Evolutionary conservation across 2,797 vertebrate species (phyloP), one percentile per base, ranked within the genome.

Genomic region (Lemur catta): DNA sequence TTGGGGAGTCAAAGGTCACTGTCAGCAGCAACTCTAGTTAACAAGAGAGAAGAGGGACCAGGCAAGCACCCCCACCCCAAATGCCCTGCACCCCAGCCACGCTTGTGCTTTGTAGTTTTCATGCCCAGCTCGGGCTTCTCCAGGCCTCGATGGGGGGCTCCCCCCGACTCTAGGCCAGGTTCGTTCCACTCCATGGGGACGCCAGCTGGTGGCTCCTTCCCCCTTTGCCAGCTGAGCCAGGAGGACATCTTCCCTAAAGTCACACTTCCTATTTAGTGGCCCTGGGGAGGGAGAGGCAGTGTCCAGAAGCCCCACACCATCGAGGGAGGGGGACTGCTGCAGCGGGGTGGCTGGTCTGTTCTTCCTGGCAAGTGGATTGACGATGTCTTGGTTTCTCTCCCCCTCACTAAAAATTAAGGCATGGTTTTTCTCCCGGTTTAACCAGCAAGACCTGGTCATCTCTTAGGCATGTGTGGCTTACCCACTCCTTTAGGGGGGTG

Each of bases 81-180:
- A 2, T 8, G 72, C 5, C 35, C 33, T 1, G 55, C 9, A 3
- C 6, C 38, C 71, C n/a, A 26, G 8, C 33, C 72, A 17, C 7
- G 0, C 22, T 55, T 7, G 12, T 3, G 20, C n/a, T 46, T 15
- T 52, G 18, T 26, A 5, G 52, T 6, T 8, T 6, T 20, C 35
- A 17, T 2, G 22, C 0, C 52, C 55, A 15, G 7, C 28, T 20
- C 0, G 22, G 59, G 35, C 30, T 55, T 61, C 76, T 11, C 12
- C 0, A 0, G 4, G 1, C 13, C 48, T 35, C 0, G 0, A 33
- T 0, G 0, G 50, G 89, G 50, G 0, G 2, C 4, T 50, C 10
- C 41, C 50, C 43, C 30, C 7, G 4, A 11, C 24, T 30, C 33
- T 7, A 30, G 28, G 24, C 33, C 18, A 43, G 48, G 38, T 4